Conservation (phyloP, 2,113 vertebrate genomes). For the Ochotona curzoniae region DNA sequence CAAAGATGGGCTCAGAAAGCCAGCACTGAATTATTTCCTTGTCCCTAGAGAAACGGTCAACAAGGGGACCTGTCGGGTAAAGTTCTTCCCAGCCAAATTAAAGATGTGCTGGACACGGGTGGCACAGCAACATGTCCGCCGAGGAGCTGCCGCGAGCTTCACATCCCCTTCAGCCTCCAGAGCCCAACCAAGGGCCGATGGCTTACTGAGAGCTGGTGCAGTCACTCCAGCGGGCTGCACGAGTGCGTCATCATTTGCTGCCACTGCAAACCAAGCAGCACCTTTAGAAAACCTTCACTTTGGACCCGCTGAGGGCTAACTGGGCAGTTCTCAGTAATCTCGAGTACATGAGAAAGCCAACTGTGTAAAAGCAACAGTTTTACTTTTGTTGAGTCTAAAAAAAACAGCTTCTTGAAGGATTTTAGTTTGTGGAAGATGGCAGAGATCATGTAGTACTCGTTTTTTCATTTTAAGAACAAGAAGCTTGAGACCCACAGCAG, state of each 20-base stretch:
- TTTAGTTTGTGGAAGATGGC: neutral
- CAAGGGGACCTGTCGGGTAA: neutral
- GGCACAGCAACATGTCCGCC: no score
- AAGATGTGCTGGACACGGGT: neutral
- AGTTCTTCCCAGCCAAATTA: neutral
- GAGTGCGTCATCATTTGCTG: neutral
- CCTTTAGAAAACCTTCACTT: slow-evolving; percentile 8
- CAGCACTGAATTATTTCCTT: neutral
- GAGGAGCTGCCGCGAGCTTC: neutral
- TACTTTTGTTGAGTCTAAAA: neutral
- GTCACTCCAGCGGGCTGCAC: neutral
- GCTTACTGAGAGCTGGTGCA: neutral
- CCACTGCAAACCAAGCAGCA: slow-evolving; percentile 27
- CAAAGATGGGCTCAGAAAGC: neutral
- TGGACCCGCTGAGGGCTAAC: neutral
- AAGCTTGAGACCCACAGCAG: neutral
- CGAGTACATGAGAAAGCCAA: no score
- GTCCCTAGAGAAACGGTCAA: slow-evolving; percentile 30
- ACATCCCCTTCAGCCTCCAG: neutral
- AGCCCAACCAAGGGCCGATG: neutral
- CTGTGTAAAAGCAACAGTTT: no score
- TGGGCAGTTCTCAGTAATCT: neutral
- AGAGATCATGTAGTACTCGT: neutral
- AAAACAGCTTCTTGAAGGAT: slow-evolving; percentile 5
- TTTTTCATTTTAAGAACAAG: slow-evolving; percentile 25